A percentile compares a stretch with the other conserved stretches of the same genome.
phyloP scores from a whole-genome alignment of 2,888 invertebrate genomes.

The Pseudococcus longispinus region DNA sequence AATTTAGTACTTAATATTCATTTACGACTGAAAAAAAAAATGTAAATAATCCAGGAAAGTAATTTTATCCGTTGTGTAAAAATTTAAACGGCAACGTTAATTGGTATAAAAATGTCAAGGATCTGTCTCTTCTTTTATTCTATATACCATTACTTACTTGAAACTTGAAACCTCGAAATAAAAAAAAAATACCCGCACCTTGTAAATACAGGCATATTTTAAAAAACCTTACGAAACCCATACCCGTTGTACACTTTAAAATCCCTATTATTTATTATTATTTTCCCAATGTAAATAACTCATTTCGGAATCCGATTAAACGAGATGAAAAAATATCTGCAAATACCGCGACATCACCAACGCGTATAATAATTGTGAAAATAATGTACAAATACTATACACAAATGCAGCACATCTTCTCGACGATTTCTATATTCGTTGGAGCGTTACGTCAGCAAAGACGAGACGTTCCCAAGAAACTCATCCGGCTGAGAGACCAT shows the following conservation, averaged over 20 bases:
- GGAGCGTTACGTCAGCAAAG: constrained; percentile 5
- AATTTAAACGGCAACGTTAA: neutral
- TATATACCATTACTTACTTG: neutral
- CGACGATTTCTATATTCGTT: constrained; percentile 30
- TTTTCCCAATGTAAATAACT: neutral
- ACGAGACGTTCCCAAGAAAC: neutral
- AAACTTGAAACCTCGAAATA: neutral
- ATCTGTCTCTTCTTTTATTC: neutral
- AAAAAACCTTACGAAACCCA: neutral
- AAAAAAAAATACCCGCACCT: neutral
- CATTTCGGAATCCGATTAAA: neutral
- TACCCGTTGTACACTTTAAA: neutral
- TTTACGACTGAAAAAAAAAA: neutral
- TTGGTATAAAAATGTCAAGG: constrained; percentile 7
- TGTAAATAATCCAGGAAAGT: neutral
- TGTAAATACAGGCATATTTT: neutral
- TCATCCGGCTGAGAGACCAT: constrained; percentile 20
- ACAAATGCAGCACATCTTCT: constrained; percentile 56
- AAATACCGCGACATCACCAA: neutral
- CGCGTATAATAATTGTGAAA: constrained; percentile 29
- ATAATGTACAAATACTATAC: constrained; percentile 42
- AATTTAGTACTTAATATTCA: neutral
- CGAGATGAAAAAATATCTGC: neutral
- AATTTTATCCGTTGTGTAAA: neutral
- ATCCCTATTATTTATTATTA: neutral